These are phyloP conservation scores for Otocyon megalotis DNA, from an alignment of 2,113 vertebrate genomes.

Conservation along the genomic window DNA sequence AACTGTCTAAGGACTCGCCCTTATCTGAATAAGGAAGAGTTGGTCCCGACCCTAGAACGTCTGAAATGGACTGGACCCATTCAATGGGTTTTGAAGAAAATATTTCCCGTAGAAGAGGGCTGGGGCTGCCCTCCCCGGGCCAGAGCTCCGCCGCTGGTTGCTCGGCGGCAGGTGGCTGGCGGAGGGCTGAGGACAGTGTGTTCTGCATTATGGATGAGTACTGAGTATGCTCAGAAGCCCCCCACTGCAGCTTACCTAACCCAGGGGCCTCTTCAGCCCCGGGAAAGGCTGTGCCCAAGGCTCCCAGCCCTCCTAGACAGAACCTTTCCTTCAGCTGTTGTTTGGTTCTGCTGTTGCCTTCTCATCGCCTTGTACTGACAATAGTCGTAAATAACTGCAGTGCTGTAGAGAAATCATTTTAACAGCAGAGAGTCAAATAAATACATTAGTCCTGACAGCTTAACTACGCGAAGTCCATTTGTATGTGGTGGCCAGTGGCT, in stretches of 20 bases:
- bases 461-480: conserved; percentile 44
- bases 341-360: conserved; percentile 69
- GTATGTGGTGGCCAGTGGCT: conserved; percentile 60
- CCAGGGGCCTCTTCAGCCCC: neutral
- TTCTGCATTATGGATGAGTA: neutral
- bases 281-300: neutral
- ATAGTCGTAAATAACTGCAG: conserved; percentile 50
- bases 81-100: fast-evolving
- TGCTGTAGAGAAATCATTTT: conserved; percentile 57
- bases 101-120: neutral
- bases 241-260: neutral
- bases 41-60: neutral
- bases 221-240: neutral
- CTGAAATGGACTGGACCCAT: neutral
- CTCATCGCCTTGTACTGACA: conserved; percentile 72
- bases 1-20: neutral
- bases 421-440: conserved; percentile 71
- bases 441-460: conserved; percentile 77
- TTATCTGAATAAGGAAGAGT: neutral
- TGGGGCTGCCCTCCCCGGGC: neutral
- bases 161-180: neutral
- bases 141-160: fast-evolving
- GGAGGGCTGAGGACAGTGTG: neutral
- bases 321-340: conserved; percentile 36
- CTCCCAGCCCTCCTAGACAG: neutral